phyloP scores from a whole-genome alignment of 2,113 vertebrate species.

The Chaenogobius annularis region DNA sequence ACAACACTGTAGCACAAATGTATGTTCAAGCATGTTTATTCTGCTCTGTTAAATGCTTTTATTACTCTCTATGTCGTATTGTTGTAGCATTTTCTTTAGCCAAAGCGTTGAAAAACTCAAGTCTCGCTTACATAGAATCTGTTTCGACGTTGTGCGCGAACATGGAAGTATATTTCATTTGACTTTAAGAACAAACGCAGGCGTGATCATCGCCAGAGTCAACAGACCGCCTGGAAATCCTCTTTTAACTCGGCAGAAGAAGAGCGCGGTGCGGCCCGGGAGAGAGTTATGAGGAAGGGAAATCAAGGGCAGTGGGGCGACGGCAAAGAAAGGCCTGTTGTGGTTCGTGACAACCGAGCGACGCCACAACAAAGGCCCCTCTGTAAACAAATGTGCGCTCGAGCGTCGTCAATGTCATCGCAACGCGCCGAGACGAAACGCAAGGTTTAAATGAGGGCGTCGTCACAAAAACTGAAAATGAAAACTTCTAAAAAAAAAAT shows the following conservation, averaged over 20 bases:
- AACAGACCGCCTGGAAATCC: constrained; percentile 17
- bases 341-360: background rate
- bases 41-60: background rate
- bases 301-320: background rate
- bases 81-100: background rate
- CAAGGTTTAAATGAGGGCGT: background rate
- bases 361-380: background rate
- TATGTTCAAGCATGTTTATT: too few relatives aligned
- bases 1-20: too few relatives aligned
- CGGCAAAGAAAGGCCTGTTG: background rate
- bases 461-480: too few relatives aligned
- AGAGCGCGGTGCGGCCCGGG: constrained; percentile 8
- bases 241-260: constrained; percentile 21
- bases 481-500: too few relatives aligned
- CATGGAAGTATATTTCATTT: background rate
- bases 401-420: background rate
- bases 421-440: background rate
- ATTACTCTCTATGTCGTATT: background rate
- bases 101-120: background rate
- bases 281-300: constrained; percentile 16
- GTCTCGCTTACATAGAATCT: constrained; percentile 6
- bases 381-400: constrained; percentile 1
- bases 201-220: constrained; percentile 1
- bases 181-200: background rate
- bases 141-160: constrained; percentile 17